Percentiles rank a stretch among this genome's conserved stretches.
Evolutionary conservation across 2,888 invertebrate species (phyloP).

Genomic region (Maniola hyperantus): DNA sequence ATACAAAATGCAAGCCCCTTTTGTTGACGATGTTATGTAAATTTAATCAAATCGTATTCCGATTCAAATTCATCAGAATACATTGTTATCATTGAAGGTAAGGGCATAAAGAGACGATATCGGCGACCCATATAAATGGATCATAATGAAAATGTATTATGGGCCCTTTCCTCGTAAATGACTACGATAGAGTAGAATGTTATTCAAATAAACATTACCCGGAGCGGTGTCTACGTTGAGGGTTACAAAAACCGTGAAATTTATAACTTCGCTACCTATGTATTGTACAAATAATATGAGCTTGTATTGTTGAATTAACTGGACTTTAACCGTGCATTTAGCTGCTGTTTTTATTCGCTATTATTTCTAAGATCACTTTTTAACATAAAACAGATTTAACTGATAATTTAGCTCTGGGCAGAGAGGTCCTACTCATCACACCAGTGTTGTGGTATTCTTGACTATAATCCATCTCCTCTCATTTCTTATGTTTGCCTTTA

Average conservation of each 20-base stretch:
- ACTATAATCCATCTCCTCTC: no score
- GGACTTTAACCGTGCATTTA: not conserved
- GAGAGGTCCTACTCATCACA: no score
- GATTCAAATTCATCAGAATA: conserved; percentile 48
- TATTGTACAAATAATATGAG: not conserved
- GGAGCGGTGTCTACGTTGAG: conserved; percentile 63
- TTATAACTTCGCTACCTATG: conserved; percentile 47
- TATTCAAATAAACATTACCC: conserved; percentile 73
- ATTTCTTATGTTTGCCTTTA: no score
- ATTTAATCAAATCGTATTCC: conserved; percentile 61
- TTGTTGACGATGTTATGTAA: conserved; percentile 50
- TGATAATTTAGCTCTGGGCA: not conserved
- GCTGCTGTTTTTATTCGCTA: not conserved
- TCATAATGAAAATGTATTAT: conserved; percentile 77
- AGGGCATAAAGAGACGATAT: conserved; percentile 67
- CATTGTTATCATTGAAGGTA: conserved; percentile 68
- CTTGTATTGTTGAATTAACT: not conserved
- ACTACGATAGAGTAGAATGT: conserved; percentile 60
- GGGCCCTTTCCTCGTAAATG: conserved; percentile 66
- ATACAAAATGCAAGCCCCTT: conserved; percentile 30
- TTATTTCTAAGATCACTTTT: not conserved
- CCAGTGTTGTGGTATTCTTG: no score
- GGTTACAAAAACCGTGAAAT: conserved; percentile 66
- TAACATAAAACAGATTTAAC: not conserved
- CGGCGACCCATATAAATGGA: conserved; percentile 68